A percentile compares a stretch with the other conserved stretches of the same genome.
Evolutionary conservation across 2,888 invertebrate genomes (phyloP).

Genomic region (Erebia palarica): DNA sequence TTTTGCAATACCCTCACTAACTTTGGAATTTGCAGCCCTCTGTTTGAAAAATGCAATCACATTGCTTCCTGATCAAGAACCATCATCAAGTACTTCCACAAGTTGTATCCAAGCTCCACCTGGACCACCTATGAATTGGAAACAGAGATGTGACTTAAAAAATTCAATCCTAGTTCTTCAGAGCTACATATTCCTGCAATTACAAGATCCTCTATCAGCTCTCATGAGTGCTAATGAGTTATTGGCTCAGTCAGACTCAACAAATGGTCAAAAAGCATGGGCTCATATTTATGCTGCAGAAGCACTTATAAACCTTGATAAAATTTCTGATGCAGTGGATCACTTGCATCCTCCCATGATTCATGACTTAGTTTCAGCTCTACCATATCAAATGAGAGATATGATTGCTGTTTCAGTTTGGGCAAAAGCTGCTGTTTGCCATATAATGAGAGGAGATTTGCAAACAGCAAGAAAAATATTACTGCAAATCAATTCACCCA

Average conservation of each 20-base stretch:
- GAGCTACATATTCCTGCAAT: constrained; percentile 91
- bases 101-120: constrained; percentile 80
- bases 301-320: constrained; percentile 90
- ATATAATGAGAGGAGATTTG: constrained; percentile 73
- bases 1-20: constrained; percentile 93
- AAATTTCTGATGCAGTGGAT: constrained; percentile 91
- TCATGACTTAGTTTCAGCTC: constrained; percentile 71
- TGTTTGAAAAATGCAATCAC: constrained; percentile 93
- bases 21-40: constrained; percentile 93
- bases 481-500: constrained; percentile 74
- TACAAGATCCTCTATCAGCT: constrained; percentile 92
- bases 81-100: constrained; percentile 59
- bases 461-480: constrained; percentile 75
- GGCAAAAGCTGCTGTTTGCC: constrained; percentile 78
- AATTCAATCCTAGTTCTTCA: constrained; percentile 89
- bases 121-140: constrained; percentile 84
- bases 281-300: constrained; percentile 96
- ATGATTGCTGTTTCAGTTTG: constrained; percentile 77
- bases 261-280: constrained; percentile 85
- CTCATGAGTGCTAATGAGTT: constrained; percentile 88
- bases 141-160: constrained; percentile 83
- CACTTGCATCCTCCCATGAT: constrained; percentile 91
- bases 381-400: constrained; percentile 72
- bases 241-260: constrained; percentile 85
- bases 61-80: constrained; percentile 84